Conservation (phyloP, 2,113 vertebrate species). For the Brevimyrus niger region DNA sequence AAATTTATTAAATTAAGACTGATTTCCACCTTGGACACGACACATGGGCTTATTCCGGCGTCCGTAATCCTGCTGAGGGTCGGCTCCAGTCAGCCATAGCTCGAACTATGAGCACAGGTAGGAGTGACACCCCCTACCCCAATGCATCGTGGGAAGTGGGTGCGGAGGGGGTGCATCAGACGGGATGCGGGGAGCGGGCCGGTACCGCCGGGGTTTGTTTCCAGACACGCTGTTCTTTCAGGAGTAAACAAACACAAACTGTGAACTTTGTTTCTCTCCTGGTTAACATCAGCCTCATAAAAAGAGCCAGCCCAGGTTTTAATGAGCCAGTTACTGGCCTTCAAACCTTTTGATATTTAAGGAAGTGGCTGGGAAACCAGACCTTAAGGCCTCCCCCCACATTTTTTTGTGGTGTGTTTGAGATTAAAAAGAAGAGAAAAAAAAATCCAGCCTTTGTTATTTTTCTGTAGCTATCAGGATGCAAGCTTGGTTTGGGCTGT, state of each 20-base stretch:
- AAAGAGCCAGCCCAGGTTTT: conserved; percentile 17
- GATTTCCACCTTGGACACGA: neutral
- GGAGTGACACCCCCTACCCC: neutral
- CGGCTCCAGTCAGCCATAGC: neutral
- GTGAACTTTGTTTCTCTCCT: conserved; percentile 29
- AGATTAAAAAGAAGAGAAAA: neutral
- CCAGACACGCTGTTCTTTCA: conserved; percentile 30
- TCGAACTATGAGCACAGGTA: neutral
- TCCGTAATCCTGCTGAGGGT: neutral
- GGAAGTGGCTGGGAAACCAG: conserved; percentile 47
- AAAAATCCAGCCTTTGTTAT: neutral
- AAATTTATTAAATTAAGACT: neutral
- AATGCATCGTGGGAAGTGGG: neutral
- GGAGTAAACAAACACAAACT: conserved; percentile 33
- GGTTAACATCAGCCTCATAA: conserved; percentile 24
- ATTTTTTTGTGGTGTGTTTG: neutral
- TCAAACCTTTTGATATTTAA: conserved; percentile 37
- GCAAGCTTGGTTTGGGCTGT: neutral
- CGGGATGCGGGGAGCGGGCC: neutral
- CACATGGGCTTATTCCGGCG: neutral
- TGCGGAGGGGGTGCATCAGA: neutral
- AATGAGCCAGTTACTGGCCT: conserved; percentile 42
- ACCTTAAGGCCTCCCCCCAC: conserved; percentile 16
- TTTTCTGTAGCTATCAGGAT: neutral
- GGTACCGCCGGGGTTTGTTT: neutral